Evolutionary conservation across 2,888 invertebrate genomes (phyloP).

Genomic region (Drosophila quinaria): DNA sequence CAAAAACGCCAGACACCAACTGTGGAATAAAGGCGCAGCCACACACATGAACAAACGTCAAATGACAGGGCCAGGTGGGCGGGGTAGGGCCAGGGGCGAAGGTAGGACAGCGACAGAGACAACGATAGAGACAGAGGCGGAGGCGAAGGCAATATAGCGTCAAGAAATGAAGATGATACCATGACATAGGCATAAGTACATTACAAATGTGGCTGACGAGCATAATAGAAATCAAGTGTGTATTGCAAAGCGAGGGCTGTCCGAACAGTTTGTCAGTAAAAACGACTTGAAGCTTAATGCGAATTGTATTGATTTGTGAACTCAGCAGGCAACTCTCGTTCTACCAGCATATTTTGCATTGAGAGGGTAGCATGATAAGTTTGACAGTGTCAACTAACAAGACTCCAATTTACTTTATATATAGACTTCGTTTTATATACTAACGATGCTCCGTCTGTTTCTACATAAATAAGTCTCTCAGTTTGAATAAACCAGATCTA

Average conservation of each 20-base stretch:
- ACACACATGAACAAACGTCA: slow-evolving; percentile 24
- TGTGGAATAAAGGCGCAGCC: slow-evolving; percentile 40
- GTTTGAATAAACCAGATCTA: too few species aligned
- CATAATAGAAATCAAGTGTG: slow-evolving; percentile 34
- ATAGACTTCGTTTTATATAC: too few species aligned
- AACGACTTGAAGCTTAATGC: background rate
- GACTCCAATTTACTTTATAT: background rate
- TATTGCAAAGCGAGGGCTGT: slow-evolving; percentile 20
- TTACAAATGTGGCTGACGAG: slow-evolving; percentile 44
- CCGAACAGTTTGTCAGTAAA: background rate
- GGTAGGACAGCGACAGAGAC: background rate
- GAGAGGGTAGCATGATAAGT: slow-evolving; percentile 12
- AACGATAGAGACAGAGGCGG: background rate
- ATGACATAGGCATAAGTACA: slow-evolving; percentile 54
- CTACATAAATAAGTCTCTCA: too few species aligned
- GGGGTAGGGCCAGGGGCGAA: background rate
- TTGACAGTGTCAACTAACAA: too few species aligned
- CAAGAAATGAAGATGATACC: slow-evolving; percentile 69
- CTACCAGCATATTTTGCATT: background rate
- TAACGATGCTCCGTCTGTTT: too few species aligned
- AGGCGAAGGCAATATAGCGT: slow-evolving; percentile 29
- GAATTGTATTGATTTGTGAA: too few species aligned
- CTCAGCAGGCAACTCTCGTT: too few species aligned
- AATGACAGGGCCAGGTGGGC: slow-evolving; percentile 18
- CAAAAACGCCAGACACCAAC: slow-evolving; percentile 48